Evolutionary conservation across 2,797 vertebrate genomes (phyloP).

Genomic region (Phrynocephalus forsythii): DNA sequence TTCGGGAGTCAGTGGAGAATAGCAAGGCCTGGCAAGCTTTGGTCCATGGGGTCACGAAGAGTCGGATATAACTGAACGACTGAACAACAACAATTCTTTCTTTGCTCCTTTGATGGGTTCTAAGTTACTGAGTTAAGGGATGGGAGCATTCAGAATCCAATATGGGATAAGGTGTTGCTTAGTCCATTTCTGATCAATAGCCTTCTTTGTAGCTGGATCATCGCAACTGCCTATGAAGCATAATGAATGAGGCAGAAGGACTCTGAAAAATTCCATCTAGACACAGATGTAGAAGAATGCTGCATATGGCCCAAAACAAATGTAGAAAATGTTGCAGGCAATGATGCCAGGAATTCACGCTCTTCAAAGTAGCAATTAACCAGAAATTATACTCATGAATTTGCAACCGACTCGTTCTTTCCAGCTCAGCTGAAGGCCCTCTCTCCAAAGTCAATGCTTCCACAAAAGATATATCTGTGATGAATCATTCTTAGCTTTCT

Average conservation of each 20-base stretch:
- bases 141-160: neutral
- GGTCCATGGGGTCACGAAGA: too few relatives aligned
- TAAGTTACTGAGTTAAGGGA: neutral
- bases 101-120: too few relatives aligned
- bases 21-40: too few relatives aligned
- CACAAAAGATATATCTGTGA: neutral
- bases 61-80: too few relatives aligned
- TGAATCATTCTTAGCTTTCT: constrained; percentile 8
- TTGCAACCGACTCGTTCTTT: constrained; percentile 10
- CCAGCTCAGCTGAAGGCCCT: constrained; percentile 1
- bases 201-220: neutral
- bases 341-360: neutral
- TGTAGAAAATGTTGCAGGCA: constrained; percentile 8
- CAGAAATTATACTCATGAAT: constrained; percentile 31
- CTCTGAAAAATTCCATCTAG: neutral
- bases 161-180: neutral
- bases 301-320: constrained; percentile 18
- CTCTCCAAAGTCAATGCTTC: neutral
- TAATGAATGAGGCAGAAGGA: neutral
- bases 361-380: constrained; percentile 19
- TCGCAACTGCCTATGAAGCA: neutral
- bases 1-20: too few relatives aligned
- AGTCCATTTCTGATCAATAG: neutral
- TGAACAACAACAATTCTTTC: too few relatives aligned
- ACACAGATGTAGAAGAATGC: neutral